Evolutionary conservation across 1,140 invertebrate species (phyloP).

Genomic region (Triops cancriformis): DNA sequence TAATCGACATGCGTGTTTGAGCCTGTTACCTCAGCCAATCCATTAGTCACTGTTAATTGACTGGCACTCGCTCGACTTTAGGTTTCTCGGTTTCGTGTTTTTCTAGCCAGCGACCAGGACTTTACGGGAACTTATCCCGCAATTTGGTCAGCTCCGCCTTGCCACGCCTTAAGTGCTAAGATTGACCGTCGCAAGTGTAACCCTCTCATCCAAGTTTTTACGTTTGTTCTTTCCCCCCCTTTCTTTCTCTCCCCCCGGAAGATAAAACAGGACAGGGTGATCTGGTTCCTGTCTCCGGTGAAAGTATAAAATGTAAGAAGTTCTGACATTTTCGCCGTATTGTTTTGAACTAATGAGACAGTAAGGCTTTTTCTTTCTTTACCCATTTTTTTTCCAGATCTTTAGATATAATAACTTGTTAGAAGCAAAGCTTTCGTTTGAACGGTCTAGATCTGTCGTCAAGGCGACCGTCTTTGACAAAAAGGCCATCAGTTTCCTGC

Average conservation of each 20-base stretch:
- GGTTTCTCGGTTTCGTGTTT: neutral
- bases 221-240: neutral
- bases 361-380: too few relatives aligned
- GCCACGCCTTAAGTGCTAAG: neutral
- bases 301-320: neutral
- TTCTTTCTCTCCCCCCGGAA: neutral
- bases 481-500: neutral
- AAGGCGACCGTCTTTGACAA: neutral
- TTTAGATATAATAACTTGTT: neutral
- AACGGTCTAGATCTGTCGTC: neutral
- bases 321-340: neutral
- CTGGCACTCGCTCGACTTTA: neutral
- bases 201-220: neutral
- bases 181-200: neutral
- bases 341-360: neutral
- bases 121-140: neutral
- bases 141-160: neutral
- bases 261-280: neutral
- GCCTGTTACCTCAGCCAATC: neutral
- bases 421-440: neutral
- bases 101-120: neutral
- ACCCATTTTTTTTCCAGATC: neutral
- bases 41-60: constrained; percentile 2
- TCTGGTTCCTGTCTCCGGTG: neutral
- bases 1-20: neutral